Percentiles rank a stretch among this genome's conserved stretches.
phyloP scores from a whole-genome alignment of 37 sponge, comb jelly and placozoan species.

The Hexactinellida sp. region DNA sequence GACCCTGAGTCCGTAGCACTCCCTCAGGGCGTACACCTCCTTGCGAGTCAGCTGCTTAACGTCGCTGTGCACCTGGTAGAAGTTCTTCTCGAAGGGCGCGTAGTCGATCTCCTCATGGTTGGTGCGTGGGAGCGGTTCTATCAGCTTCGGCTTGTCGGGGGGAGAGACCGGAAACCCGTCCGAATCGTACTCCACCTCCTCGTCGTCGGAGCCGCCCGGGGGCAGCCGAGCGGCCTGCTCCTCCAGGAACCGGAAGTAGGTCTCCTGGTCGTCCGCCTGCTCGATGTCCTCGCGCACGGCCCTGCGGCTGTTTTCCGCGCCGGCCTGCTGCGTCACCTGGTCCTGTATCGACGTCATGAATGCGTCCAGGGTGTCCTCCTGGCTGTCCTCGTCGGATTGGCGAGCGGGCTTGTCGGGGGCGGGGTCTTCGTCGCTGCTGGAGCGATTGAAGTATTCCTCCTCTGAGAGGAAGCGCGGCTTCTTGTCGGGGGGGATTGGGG shows the following conservation, averaged over 20 bases:
- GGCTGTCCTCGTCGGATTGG: slow-evolving; percentile 19
- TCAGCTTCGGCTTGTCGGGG: slow-evolving; percentile 53
- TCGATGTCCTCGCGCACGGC: slow-evolving; percentile 76
- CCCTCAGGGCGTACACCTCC: slow-evolving; percentile 52
- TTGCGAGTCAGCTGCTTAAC: slow-evolving; percentile 29
- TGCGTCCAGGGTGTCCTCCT: slow-evolving; percentile 90
- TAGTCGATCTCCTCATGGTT: slow-evolving; percentile 80
- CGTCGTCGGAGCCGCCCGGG: slow-evolving; percentile 40
- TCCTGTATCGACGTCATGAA: slow-evolving; percentile 95
- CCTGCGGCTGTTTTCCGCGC: slow-evolving; percentile 21
- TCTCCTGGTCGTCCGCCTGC: slow-evolving; percentile 88
- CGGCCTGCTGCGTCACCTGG: slow-evolving; percentile 16
- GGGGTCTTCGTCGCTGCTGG: background rate
- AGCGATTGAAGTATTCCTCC: background rate
- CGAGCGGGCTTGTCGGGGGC: background rate
- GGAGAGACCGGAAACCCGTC: slow-evolving; percentile 85
- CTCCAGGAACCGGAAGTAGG: background rate
- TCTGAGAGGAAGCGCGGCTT: background rate
- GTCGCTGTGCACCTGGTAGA: slow-evolving; percentile 70
- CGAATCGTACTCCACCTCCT: slow-evolving; percentile 77
- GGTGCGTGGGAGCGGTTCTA: slow-evolving; percentile 79
- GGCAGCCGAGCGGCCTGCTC: background rate
- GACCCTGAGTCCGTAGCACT: slow-evolving; percentile 61
- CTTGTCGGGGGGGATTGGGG: background rate
- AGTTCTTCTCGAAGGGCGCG: slow-evolving; percentile 56